These are phyloP conservation scores for Drosophila aldrichi DNA, from an alignment of 2,888 invertebrate species.

Conservation along the genomic window DNA sequence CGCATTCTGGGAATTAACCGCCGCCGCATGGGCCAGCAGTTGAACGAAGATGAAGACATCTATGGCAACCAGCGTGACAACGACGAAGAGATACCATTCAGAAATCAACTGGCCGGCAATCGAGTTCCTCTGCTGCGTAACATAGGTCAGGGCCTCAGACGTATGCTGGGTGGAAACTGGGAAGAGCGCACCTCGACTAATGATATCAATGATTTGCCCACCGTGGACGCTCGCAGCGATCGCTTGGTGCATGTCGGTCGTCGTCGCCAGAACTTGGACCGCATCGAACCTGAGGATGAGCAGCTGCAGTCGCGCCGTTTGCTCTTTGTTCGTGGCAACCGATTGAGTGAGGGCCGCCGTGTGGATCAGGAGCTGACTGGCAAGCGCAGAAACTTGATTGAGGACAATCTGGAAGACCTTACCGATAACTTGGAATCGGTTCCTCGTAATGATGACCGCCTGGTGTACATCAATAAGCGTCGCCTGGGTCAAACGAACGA, in stretches of 20 bases:
- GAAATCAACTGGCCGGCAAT: not conserved
- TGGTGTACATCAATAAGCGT: slow-evolving; percentile 57
- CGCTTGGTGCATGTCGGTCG: slow-evolving; percentile 63
- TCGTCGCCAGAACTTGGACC: slow-evolving; percentile 51
- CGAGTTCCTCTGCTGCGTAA: slow-evolving; percentile 52
- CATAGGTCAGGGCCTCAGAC: slow-evolving; percentile 22
- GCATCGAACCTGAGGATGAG: slow-evolving; percentile 24
- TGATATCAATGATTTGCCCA: slow-evolving; percentile 41
- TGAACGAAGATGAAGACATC: slow-evolving; percentile 9
- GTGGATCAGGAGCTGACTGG: not conserved
- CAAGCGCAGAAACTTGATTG: not conserved
- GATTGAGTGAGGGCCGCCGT: slow-evolving; percentile 35
- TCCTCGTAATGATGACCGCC: slow-evolving; percentile 58
- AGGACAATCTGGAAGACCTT: not conserved
- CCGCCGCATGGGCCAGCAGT: slow-evolving; percentile 35
- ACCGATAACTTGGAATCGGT: slow-evolving; percentile 42
- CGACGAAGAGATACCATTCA: not conserved
- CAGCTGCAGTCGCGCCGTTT: slow-evolving; percentile 27
- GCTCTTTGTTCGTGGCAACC: slow-evolving; percentile 24
- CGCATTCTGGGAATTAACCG: slow-evolving; percentile 31
- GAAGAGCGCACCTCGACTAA: not conserved
- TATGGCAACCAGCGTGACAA: slow-evolving; percentile 6
- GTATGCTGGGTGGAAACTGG: not conserved
- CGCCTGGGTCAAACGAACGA: slow-evolving; percentile 41
- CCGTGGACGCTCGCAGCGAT: slow-evolving; percentile 40